Percentiles rank a stretch among this genome's conserved stretches.
These are phyloP conservation scores for Calidris pygmaea DNA, from an alignment of 2,113 vertebrate genomes.

Conservation along the genomic window DNA sequence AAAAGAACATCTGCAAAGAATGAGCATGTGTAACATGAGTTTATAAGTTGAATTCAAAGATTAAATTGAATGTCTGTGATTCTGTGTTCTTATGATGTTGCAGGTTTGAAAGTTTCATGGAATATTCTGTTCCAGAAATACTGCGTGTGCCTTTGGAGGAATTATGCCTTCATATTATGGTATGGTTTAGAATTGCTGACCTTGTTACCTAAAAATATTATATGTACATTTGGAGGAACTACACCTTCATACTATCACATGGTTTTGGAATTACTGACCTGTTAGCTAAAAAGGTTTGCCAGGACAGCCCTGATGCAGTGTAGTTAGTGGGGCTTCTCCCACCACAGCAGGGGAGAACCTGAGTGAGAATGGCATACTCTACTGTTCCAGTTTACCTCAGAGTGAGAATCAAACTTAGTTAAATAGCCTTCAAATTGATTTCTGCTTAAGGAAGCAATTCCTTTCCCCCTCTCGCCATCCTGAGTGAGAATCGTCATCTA, in stretches of 20 bases:
- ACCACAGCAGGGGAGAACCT: not conserved
- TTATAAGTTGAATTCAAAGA: not conserved
- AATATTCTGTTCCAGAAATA: constrained; percentile 97
- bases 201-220: constrained; percentile 70
- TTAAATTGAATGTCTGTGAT: not conserved
- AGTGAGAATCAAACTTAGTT: not conserved
- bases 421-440: not conserved
- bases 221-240: constrained; percentile 84
- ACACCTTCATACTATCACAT: constrained; percentile 82
- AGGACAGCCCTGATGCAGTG: not conserved
- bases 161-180: constrained; percentile 97
- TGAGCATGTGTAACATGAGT: not conserved
- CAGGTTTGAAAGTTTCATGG: constrained; percentile 91
- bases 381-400: not conserved
- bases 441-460: not conserved
- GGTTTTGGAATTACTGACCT: not conserved
- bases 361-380: not conserved
- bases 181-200: constrained; percentile 49
- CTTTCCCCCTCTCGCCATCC: accelerated
- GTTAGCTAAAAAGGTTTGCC: not conserved
- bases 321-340: not conserved
- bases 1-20: not conserved
- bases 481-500: not conserved
- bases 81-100: not conserved
- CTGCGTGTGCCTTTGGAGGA: constrained; percentile 94